Evolutionary conservation across 1,140 invertebrate species (phyloP), one percentile per base, ranked within the genome.

Genomic region (Stenopsyche tienmushanensis): DNA sequence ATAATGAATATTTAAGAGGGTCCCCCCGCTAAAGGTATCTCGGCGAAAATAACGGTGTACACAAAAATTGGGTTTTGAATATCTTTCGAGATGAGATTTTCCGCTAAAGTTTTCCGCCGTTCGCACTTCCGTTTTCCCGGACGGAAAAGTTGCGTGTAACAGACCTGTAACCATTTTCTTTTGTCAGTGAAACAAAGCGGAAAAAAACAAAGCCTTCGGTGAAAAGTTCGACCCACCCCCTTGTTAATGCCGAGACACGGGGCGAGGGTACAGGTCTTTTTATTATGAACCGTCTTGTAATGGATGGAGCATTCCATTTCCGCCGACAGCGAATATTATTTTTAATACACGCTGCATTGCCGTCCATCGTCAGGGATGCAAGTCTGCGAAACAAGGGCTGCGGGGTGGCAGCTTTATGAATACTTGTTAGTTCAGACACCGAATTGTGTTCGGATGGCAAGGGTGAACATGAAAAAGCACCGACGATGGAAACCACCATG

Each of bases 141-240:
- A 57, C 24, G 53, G 23, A 25, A 44, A 59, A 44, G 29, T 42
- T 59, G 55, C 55, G 55, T 59, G 55, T 41, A 59, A 41, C 39
- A 44, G 55, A 41, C 29, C 55, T 44, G 55, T 59, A 41, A 21
- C 55, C 55, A 42, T 59, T 59, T 59, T 59, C 55, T 59, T 59
- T 59, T 59, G 55, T 59, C 34, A 18, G 7, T 25, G 53, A 29
- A 55, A 55, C 53, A 55, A 55, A 26, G 53, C 53, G 21, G 10
- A 24, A 15, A 44, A 53, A 59, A 59, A 59, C 55, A 59, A 59
- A 59, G 55, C 29, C 41, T 21, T n/a, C 24, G n/a, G 53, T 39
- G 10, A 15, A 34, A 57, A 57, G 26, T 57, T 57, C 25, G 49
- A 23, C 25, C 49, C 49, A 20, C 49, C 13, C 29, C 49, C 49